These are phyloP conservation scores for Bombus consobrinus DNA, from an alignment of 1,140 invertebrate genomes.

Conservation along the genomic window DNA sequence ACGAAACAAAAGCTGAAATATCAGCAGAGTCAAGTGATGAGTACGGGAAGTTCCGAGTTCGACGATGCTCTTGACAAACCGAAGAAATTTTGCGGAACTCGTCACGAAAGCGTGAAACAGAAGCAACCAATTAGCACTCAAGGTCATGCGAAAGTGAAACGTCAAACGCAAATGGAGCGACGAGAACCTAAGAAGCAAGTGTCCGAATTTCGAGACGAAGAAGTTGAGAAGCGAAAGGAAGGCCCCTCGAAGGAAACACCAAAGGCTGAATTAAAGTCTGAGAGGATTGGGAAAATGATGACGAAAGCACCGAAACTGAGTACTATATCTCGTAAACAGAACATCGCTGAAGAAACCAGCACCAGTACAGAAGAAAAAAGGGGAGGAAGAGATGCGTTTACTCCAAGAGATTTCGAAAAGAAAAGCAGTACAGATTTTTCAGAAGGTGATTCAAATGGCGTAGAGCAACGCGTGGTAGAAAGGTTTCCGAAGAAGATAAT, in stretches of 20 bases:
- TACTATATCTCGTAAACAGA: constrained; percentile 13
- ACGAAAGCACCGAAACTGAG: constrained; percentile 33
- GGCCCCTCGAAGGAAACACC: constrained; percentile 49
- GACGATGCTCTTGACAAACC: constrained; percentile 71
- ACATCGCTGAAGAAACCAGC: constrained; percentile 41
- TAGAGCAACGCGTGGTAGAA: background rate
- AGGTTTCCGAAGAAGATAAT: background rate
- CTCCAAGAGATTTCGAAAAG: constrained; percentile 21
- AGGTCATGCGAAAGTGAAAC: constrained; percentile 56
- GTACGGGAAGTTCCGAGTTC: constrained; percentile 75
- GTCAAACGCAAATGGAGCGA: constrained; percentile 59
- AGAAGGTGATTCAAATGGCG: background rate
- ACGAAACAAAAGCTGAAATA: constrained; percentile 66
- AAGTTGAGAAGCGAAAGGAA: constrained; percentile 57
- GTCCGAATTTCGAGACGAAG: constrained; percentile 13
- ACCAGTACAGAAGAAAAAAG: constrained; percentile 43
- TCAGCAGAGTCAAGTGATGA: constrained; percentile 66
- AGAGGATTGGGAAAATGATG: constrained; percentile 19
- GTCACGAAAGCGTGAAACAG: constrained; percentile 68
- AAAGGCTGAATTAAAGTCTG: constrained; percentile 49
- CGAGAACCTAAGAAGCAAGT: constrained; percentile 60
- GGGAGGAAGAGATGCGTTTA: background rate
- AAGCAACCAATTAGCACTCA: constrained; percentile 45
- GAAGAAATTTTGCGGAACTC: constrained; percentile 34
- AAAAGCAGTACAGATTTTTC: constrained; percentile 40